A percentile compares a stretch with the other conserved stretches of the same genome.
These are phyloP conservation scores for Teleopsis dalmanni DNA, from an alignment of 1,140 invertebrate genomes.

Conservation along the genomic window DNA sequence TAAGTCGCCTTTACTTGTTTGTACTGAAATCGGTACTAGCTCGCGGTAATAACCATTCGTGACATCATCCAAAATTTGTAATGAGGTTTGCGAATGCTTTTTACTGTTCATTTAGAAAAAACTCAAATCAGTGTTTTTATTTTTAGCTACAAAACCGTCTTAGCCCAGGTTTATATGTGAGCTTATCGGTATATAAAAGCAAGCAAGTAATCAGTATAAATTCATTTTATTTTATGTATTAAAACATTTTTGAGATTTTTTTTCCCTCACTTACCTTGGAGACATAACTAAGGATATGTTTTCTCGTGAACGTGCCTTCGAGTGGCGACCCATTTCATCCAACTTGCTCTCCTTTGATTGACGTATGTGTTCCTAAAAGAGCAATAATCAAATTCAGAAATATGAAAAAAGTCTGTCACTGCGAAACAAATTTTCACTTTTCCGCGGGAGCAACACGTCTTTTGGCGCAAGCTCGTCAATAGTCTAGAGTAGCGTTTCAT, in stretches of 20 bases:
- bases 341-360: slow-evolving; percentile 69
- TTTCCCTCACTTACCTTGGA: slow-evolving; percentile 25
- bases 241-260: background rate
- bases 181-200: no score
- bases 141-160: no score
- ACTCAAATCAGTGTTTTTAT: no score
- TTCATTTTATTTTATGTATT: background rate
- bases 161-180: no score
- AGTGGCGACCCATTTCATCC: slow-evolving; percentile 57
- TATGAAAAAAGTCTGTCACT: background rate
- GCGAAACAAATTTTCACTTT: no score
- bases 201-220: background rate
- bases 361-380: slow-evolving; percentile 64
- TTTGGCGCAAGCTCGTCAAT: no score
- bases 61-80: slow-evolving; percentile 41
- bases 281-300: slow-evolving; percentile 29
- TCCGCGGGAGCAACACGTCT: no score
- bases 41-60: slow-evolving; percentile 40
- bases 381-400: slow-evolving; percentile 2
- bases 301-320: slow-evolving; percentile 38
- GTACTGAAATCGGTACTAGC: slow-evolving; percentile 29
- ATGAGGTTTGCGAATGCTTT: slow-evolving; percentile 39
- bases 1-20: slow-evolving; percentile 28
- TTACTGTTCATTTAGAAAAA: slow-evolving; percentile 17
- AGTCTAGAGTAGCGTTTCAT: no score